Percentiles rank a stretch among this genome's conserved stretches.
These are phyloP conservation scores for Drosophila paranaensis DNA, from an alignment of 2,888 invertebrate genomes.

Conservation along the genomic window DNA sequence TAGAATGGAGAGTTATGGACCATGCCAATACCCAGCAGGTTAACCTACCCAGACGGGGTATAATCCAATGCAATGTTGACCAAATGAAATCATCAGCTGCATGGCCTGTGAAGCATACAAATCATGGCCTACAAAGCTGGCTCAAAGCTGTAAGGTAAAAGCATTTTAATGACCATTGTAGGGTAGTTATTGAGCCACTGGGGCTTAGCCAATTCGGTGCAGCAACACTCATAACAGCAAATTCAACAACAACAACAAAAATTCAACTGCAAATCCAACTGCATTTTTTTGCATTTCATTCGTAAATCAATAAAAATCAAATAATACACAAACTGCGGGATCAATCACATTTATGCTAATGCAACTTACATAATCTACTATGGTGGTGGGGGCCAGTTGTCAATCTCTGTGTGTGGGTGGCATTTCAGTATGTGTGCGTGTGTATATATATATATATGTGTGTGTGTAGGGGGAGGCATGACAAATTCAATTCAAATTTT, in stretches of 20 bases:
- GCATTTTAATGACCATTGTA: constrained; percentile 38
- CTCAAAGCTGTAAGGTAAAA: neutral
- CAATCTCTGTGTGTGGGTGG: neutral
- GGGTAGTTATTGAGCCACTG: constrained; percentile 61
- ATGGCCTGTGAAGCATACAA: neutral
- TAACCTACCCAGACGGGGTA: neutral
- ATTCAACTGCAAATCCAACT: constrained; percentile 45
- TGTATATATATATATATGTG: too few relatives aligned
- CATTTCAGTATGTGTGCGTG: neutral
- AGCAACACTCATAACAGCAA: constrained; percentile 70
- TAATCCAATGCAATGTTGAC: neutral
- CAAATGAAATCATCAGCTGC: neutral
- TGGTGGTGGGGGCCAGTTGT: constrained; percentile 15
- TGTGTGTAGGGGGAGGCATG: constrained; percentile 25
- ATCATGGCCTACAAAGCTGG: constrained; percentile 1
- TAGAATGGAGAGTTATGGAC: constrained; percentile 59
- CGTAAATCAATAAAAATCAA: constrained; percentile 77
- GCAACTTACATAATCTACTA: constrained; percentile 70
- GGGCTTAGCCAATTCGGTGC: constrained; percentile 64
- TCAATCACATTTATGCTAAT: constrained; percentile 80
- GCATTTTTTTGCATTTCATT: constrained; percentile 78
- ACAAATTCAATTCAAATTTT: constrained; percentile 76
- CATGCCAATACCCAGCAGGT: constrained; percentile 45
- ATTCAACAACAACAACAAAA: constrained; percentile 46
- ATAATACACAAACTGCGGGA: constrained; percentile 71